A percentile compares a stretch with the other conserved stretches of the same genome.
phyloP scores from a whole-genome alignment of 2,888 invertebrate species.

The Tiliacea citrago region DNA sequence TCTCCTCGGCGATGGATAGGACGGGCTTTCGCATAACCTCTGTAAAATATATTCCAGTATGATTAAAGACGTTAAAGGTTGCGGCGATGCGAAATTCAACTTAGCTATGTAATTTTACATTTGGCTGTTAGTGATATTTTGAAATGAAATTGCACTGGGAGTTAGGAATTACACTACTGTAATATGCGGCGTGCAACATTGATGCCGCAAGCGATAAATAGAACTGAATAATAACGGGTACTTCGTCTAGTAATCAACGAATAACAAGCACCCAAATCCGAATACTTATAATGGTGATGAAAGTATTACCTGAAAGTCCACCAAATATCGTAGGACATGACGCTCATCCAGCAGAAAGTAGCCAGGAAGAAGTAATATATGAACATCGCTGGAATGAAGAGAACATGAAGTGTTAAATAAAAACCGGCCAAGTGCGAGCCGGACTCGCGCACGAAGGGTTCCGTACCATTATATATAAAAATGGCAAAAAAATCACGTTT shows the following conservation, averaged over 20 bases:
- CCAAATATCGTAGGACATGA: slow-evolving; percentile 87
- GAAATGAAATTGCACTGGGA: not conserved
- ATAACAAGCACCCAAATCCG: not conserved
- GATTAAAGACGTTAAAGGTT: not conserved
- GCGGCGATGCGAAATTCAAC: not conserved
- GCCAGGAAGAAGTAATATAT: slow-evolving; percentile 82
- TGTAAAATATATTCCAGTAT: slow-evolving; percentile 59
- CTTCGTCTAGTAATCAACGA: not conserved
- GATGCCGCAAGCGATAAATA: not conserved
- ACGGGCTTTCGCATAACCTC: slow-evolving; percentile 86
- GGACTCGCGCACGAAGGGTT: no score
- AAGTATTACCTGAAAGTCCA: slow-evolving; percentile 85
- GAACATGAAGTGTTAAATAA: not conserved
- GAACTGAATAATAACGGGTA: not conserved
- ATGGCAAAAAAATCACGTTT: no score
- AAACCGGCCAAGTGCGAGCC: no score
- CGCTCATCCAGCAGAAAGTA: slow-evolving; percentile 86
- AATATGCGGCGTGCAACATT: not conserved
- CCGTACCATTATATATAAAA: no score
- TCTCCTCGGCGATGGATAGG: slow-evolving; percentile 84
- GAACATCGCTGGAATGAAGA: slow-evolving; percentile 74
- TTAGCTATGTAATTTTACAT: no score
- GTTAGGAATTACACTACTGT: no score
- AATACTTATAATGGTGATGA: not conserved
- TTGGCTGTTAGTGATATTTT: not conserved